phyloP scores from a whole-genome alignment of 2,797 vertebrate species.

The Dipus sagitta region DNA sequence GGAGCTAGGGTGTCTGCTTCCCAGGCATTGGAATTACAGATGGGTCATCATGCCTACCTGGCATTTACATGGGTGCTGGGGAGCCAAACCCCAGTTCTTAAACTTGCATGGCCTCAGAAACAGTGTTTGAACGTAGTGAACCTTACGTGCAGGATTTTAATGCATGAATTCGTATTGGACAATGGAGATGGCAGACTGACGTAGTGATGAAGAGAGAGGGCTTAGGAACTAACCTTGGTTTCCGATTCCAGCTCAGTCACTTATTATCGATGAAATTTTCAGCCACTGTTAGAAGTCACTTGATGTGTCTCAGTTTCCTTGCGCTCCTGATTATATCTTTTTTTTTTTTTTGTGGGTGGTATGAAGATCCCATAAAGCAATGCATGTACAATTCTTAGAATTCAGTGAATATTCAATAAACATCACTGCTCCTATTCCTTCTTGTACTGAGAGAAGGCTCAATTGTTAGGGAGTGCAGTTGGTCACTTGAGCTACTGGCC shows the following conservation, averaged over 20 bases:
- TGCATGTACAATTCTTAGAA: background rate
- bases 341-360: background rate
- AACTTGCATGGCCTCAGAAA: too few relatives aligned
- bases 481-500: background rate
- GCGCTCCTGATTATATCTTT: background rate
- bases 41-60: too few relatives aligned
- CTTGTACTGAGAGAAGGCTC: background rate
- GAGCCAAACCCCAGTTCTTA: too few relatives aligned
- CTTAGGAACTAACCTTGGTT: background rate
- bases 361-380: conserved; percentile 19
- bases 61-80: too few relatives aligned
- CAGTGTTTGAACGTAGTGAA: background rate
- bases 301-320: conserved; percentile 9
- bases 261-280: conserved; percentile 22
- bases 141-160: background rate
- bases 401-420: background rate
- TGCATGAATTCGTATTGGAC: background rate
- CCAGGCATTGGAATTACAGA: too few relatives aligned
- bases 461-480: background rate
- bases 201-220: background rate
- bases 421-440: background rate
- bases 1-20: too few relatives aligned
- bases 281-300: conserved; percentile 31
- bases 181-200: background rate
- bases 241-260: background rate